Evolutionary conservation across 2,113 vertebrate species (phyloP).

Genomic region (Tychaedon coryphoeus): DNA sequence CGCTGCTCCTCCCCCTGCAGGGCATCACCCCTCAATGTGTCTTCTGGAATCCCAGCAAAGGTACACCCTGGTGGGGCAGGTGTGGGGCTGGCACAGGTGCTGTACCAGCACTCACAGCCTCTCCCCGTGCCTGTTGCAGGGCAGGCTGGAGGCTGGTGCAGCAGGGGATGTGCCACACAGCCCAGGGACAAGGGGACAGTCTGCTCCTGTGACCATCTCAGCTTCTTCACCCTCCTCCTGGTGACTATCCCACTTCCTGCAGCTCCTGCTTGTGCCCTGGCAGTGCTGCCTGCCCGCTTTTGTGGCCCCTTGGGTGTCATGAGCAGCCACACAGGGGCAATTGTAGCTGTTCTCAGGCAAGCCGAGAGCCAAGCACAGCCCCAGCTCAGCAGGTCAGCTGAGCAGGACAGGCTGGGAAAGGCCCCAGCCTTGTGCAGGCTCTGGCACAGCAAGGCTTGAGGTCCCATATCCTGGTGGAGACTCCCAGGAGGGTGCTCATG

Average conservation of each 20-base stretch:
- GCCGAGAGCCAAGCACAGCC: not conserved
- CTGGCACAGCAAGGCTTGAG: not conserved
- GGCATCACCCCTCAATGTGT: not conserved
- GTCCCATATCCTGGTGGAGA: not conserved
- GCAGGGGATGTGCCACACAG: slow-evolving; percentile 65
- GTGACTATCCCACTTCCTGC: slow-evolving; percentile 57
- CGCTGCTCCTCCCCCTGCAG: slow-evolving; percentile 23
- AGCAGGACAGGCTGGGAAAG: not conserved
- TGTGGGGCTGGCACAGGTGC: fast-evolving
- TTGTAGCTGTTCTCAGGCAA: not conserved
- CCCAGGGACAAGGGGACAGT: not conserved
- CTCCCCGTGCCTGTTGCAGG: not conserved
- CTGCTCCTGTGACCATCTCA: slow-evolving; percentile 84
- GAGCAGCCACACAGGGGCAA: not conserved
- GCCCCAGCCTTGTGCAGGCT: not conserved
- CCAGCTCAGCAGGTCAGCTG: not conserved
- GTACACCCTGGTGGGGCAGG: fast-evolving
- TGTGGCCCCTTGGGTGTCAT: not conserved
- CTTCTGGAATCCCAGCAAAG: slow-evolving; percentile 70
- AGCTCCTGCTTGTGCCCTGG: not conserved
- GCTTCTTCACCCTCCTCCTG: slow-evolving; percentile 89
- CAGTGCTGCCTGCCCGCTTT: not conserved
- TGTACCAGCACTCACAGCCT: fast-evolving
- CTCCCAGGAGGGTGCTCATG: not conserved
- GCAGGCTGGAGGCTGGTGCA: slow-evolving; percentile 72